Percentiles rank a stretch among this genome's conserved stretches.
Conservation (phyloP, 2,797 vertebrate genomes). For the Bucorvus abyssinicus region DNA sequence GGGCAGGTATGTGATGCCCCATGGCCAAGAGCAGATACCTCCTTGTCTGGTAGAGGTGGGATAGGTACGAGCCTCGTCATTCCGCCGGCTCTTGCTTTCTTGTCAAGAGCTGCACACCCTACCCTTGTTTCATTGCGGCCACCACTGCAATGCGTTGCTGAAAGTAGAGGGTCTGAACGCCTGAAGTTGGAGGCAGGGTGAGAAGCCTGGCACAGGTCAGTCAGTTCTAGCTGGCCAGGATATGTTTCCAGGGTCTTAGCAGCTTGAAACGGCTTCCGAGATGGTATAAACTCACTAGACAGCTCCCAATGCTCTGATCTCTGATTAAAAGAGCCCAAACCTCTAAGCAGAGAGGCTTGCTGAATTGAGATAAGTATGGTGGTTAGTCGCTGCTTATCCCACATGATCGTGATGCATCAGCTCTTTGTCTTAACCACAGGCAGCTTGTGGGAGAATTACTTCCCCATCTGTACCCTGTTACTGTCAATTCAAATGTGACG, state of each 20-base stretch:
- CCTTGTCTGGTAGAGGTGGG: background rate
- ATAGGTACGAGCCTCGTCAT: background rate
- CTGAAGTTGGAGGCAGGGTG: background rate
- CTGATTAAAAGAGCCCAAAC: constrained; percentile 2
- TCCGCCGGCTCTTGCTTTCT: background rate
- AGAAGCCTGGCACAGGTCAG: background rate
- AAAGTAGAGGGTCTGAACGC: background rate
- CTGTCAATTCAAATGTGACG: background rate
- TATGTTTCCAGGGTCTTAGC: background rate
- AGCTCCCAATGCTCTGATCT: background rate
- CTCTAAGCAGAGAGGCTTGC: background rate
- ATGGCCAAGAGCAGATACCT: background rate
- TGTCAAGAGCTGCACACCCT: background rate
- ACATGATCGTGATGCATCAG: background rate
- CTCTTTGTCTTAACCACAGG: background rate
- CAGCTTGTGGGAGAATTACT: background rate
- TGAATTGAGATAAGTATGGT: background rate
- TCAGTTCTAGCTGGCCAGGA: background rate
- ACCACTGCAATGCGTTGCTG: background rate
- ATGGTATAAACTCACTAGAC: background rate
- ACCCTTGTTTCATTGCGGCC: fast-evolving
- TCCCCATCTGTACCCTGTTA: background rate
- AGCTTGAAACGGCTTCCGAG: background rate
- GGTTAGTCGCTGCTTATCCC: background rate
- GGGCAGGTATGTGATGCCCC: background rate